A percentile compares a stretch with the other conserved stretches of the same genome.
Conservation (phyloP, 2,888 invertebrate genomes). For the Diarsia brunnea region DNA sequence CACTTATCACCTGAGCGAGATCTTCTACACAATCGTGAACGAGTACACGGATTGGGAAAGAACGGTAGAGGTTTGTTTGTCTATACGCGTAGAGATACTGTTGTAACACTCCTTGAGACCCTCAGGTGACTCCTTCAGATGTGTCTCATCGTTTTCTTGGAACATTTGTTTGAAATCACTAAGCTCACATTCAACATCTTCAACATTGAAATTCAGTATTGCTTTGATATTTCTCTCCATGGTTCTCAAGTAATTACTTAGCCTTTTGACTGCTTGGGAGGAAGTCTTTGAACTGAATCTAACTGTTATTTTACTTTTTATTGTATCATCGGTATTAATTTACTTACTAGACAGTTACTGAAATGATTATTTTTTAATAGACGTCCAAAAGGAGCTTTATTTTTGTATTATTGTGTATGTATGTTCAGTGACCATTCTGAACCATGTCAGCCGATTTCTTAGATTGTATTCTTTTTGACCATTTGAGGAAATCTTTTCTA, state of each 20-base stretch:
- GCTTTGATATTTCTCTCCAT: constrained; percentile 16
- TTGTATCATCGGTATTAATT: constrained; percentile 16
- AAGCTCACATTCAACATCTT: constrained; percentile 17
- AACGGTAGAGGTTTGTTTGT: constrained; percentile 92
- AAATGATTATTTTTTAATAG: not conserved
- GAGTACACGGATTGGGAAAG: constrained; percentile 99
- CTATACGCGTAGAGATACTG: constrained; percentile 66
- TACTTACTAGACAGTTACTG: not conserved
- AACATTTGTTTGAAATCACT: constrained; percentile 23
- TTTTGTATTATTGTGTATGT: not conserved
- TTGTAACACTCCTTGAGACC: constrained; percentile 30
- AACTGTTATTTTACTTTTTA: constrained; percentile 21
- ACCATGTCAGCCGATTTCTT: not conserved
- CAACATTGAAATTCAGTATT: constrained; percentile 8
- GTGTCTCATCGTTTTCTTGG: not conserved
- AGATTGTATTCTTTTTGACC: not conserved
- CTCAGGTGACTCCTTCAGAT: constrained; percentile 22
- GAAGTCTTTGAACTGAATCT: constrained; percentile 3
- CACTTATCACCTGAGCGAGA: constrained; percentile 98
- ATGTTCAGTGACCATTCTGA: not conserved
- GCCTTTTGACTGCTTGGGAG: not conserved
- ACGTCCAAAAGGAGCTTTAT: not conserved
- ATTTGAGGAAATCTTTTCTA: not conserved
- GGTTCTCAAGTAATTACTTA: constrained; percentile 34
- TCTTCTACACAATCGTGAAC: constrained; percentile 98